Evolutionary conservation across 2,888 invertebrate genomes (phyloP).

Genomic region (Geophilus truncorum): DNA sequence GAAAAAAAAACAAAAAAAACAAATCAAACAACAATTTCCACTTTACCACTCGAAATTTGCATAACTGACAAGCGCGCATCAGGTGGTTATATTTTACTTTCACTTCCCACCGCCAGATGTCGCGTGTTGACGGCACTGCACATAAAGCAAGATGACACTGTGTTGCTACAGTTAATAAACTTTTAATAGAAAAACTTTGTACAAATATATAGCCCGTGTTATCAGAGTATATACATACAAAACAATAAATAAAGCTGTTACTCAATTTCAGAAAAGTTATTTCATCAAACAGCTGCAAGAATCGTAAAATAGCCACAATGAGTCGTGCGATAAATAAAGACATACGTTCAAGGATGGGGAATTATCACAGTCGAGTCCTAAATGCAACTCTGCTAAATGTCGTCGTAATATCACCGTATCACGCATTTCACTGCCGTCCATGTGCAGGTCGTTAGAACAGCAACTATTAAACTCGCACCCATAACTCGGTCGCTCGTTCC

Average conservation of each 20-base stretch:
- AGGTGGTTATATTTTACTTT: not conserved
- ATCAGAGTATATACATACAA: not conserved
- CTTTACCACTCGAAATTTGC: too few relatives aligned
- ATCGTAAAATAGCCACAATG: conserved; percentile 16
- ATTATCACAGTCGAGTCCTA: conserved; percentile 14
- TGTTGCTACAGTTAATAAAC: not conserved
- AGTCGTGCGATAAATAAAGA: conserved; percentile 14
- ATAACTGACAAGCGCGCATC: not conserved
- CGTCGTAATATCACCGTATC: conserved; percentile 20
- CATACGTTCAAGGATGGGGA: conserved; percentile 11
- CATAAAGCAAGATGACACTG: not conserved
- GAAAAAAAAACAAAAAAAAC: too few relatives aligned
- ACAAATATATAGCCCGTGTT: not conserved
- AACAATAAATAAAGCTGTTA: conserved; percentile 3
- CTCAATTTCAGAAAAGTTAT: conserved; percentile 12
- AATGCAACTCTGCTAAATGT: conserved; percentile 1
- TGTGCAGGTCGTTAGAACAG: conserved; percentile 3
- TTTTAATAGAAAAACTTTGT: not conserved
- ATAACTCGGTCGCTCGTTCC: not conserved
- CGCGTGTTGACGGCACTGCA: not conserved
- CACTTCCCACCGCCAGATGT: not conserved
- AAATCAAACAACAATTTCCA: too few relatives aligned
- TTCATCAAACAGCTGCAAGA: not conserved
- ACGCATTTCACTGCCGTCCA: conserved; percentile 6
- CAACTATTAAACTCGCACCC: conserved; percentile 4